A percentile compares a stretch with the other conserved stretches of the same genome.
Evolutionary conservation across 2,888 invertebrate genomes (phyloP).

Genomic region (Cephonodes hylas): DNA sequence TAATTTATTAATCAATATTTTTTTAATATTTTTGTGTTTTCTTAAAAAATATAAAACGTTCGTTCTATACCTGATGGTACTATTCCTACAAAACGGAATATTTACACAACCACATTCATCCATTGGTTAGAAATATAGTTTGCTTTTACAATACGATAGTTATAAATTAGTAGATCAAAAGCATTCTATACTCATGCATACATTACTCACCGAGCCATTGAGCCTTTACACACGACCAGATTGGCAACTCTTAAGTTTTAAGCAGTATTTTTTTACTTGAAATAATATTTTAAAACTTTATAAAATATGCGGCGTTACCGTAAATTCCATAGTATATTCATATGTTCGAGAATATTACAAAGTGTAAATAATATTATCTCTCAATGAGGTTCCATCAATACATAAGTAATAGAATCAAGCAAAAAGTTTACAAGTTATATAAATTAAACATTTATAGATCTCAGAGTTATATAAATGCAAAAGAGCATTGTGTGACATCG

Average conservation of each 20-base stretch:
- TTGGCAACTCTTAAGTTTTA: not conserved
- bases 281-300: not conserved
- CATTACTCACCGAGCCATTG: constrained; percentile 24
- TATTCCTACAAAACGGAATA: constrained; percentile 55
- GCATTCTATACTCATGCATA: constrained; percentile 20
- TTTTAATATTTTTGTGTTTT: constrained; percentile 24
- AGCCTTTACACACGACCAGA: constrained; percentile 17
- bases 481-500: not conserved
- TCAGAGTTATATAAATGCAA: not conserved
- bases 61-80: constrained; percentile 40
- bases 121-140: not conserved
- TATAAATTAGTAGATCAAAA: constrained; percentile 19
- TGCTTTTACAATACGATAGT: not conserved
- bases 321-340: not conserved
- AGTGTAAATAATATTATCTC: not conserved
- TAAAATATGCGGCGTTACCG: not conserved
- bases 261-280: not conserved
- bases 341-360: not conserved
- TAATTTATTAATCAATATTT: not conserved
- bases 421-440: not conserved
- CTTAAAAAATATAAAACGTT: constrained; percentile 65
- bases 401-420: not conserved
- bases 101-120: constrained; percentile 57
- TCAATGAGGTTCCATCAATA: not conserved
- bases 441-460: no score